phyloP scores from a whole-genome alignment of 2,888 invertebrate species.

The Ochropleura leucogaster region DNA sequence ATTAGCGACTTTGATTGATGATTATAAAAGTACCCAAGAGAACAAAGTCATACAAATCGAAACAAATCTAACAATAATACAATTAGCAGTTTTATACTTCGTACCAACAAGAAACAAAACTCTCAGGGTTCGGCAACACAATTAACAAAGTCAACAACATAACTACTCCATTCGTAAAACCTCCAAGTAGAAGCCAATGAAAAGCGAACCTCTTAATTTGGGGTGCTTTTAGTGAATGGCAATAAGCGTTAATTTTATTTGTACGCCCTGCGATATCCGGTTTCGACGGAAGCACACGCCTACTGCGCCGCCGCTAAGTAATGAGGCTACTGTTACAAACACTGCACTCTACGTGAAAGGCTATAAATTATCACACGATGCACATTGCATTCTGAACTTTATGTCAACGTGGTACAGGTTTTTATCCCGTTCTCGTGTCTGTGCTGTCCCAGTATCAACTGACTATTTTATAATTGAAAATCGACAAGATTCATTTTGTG shows the following conservation, averaged over 20 bases:
- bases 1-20: constrained; percentile 32
- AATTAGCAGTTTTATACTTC: constrained; percentile 61
- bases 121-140: constrained; percentile 58
- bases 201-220: constrained; percentile 73
- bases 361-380: constrained; percentile 67
- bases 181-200: constrained; percentile 63
- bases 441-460: constrained; percentile 44
- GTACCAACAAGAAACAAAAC: constrained; percentile 62
- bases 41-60: constrained; percentile 24
- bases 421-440: constrained; percentile 25
- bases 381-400: constrained; percentile 68
- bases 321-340: constrained; percentile 86
- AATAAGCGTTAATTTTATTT: constrained; percentile 89
- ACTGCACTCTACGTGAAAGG: constrained; percentile 75
- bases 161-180: constrained; percentile 61
- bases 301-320: constrained; percentile 85
- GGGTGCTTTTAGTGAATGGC: constrained; percentile 76
- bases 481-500: constrained; percentile 62
- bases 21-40: constrained; percentile 26
- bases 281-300: constrained; percentile 87
- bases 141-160: constrained; percentile 62
- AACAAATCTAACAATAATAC: constrained; percentile 49
- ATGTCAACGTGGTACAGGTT: constrained; percentile 52
- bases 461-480: constrained; percentile 67
- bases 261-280: constrained; percentile 84